Base-by-base conservation (phyloP, 2,797 vertebrate species). In the Amniataba percoides region DNA sequence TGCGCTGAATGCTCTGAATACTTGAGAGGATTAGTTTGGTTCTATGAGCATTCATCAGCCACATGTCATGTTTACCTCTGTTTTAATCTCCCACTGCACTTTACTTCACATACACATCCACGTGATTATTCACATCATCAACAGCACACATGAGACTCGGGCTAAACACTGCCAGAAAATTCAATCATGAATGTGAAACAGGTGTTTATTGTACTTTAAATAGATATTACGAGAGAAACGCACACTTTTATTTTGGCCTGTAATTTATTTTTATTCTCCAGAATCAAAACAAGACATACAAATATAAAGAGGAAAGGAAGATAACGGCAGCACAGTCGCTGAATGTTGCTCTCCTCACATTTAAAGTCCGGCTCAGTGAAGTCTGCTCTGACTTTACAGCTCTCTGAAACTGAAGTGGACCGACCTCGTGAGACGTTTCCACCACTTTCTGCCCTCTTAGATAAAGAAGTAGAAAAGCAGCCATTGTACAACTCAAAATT, bases 21-120 rank as follows among this genome's bases (percentile, higher is more conserved):
- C 64, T 66, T 74, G 60, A 62, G 76, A 71, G 56, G 83, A 81
- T 89, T 87, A 82, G 10, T 84, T 85, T 77, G 68, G 36, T 34
- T 61, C 57, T 61, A 12, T 66, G 82, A 81, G 62, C 70, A 81
- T 84, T 84, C 74, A 74, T 80, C 78, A 56, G 68, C 60, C 21
- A 7, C 14, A 71, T 82, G 83, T 71, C 46, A 81, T 36, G 65
- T 84, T 74, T 74, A 73, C 80, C 63, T 78, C 49, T 18, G 45
- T 58, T 71, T 68, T 71, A 53, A 88, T 55, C 59, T 39, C 12
- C 16, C 64, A 49, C 34, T 23, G 55, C 69, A 21, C 78, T 76
- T 82, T 77, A 80, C 19, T 55, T 80, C 34, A 27, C 69, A 3
- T 3, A 19, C 3, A 25, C 7, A 53, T n/a, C 46, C 71, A 65